Base-by-base conservation (phyloP, 2,113 vertebrate genomes). In the Gadus macrocephalus region DNA sequence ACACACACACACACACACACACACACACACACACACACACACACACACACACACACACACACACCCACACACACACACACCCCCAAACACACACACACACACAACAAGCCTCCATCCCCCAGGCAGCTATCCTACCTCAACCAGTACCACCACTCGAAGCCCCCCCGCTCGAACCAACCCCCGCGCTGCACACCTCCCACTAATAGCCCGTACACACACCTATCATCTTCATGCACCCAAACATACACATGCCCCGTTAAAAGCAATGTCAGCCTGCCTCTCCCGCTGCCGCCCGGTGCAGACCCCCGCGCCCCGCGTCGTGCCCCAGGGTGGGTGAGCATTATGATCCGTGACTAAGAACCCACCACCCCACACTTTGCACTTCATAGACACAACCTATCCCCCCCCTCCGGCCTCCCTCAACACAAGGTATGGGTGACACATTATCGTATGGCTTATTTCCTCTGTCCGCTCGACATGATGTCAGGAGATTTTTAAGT, bases 331-430 rank as follows among this genome's bases (percentile, higher is more conserved):
- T 85, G 83, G 80, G 79, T 83, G 83, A 81, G 85, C 82, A 85
- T 83, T 87, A 84, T 87, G 87, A 90, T 88, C 83, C 86, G 77
- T 80, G 55, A 85, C 86, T 81, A 73, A 72, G 86, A 89, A 83
- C 81, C 76, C 85, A 81, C 75, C 22, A 22, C 61, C 85, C 78
- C 81, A 74, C 69, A 82, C 85, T 83, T 80, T 77, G 75, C 74
- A 83, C 75, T 77, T 74, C 62, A 8, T 15, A 74, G 31, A 35
- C 68, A 74, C 74, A 71, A 78, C 86, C 77, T 66, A 71, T 75
- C 80, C 79, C 71, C n/a, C 69, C 77, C 72, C 75, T 72, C 71
- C 77, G 4, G 78, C 79, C 71, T 69, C 77, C 67, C 72, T 66
- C 64, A 61, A 76, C 82, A 71, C 72, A 71, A 67, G 66, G 63